Evolutionary conservation across 2,113 vertebrate species (phyloP), one percentile per base, ranked within the genome.

Genomic region (Talpa occidentalis): DNA sequence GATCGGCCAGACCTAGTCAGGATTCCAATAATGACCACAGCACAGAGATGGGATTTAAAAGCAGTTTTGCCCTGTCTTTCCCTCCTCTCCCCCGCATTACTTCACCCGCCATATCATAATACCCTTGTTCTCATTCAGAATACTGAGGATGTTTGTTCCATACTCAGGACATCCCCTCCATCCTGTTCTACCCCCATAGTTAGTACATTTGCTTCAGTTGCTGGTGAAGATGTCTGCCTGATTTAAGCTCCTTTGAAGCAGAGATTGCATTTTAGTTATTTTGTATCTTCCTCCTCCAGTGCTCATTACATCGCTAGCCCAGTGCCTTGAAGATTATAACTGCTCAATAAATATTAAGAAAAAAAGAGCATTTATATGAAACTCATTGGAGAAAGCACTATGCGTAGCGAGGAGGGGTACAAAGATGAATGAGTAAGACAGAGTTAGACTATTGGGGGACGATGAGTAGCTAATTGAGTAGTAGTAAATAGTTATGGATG

Each of bases 91-190:
- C 32, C 49, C 52, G 19, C 67, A 16, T 35, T 1, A 0, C 73
- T 26, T 60, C 62, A 40, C 88, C 83, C 76, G 88, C 70, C 26
- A 6, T 21, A 54, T 91, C 66, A 76, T 92, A 93, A 88, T 15
- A 94, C 90, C 83, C 89, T 84, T 91, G 97, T 85, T 96, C 74
- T 86, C 37, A 35, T 40, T 52, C 30, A 73, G 83, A 96, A 92
- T 81, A 54, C 54, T 26, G 66, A 76, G 79, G 76, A 88, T 60
- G 70, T 93, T 97, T 95, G 40, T 87, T 96, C 80, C 83, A 32
- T 47, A 64, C 47, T 84, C 80, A 73, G 90, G 67, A 93, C 90
- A 86, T 92, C 80, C 87, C 66, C 91, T 95, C 90, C 80, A 96
- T 80, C 93, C 90, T 95, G 15, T 66, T 96, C 93, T 76, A 88